Base-by-base conservation (phyloP, 2,797 vertebrate genomes). In the Mastacembelus armatus region DNA sequence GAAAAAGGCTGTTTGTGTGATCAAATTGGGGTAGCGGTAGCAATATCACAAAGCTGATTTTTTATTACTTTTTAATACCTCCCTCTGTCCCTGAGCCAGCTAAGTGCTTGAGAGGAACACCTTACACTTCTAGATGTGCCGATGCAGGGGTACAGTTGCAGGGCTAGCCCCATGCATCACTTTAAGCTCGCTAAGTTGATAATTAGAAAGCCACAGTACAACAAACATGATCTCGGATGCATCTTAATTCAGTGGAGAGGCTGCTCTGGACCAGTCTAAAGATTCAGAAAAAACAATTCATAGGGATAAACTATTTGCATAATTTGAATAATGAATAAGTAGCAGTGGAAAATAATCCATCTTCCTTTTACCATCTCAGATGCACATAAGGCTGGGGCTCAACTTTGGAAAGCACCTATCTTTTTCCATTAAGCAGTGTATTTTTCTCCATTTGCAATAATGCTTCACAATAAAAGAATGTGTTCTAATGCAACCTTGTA, bases 401-500 rank as follows among this genome's bases (percentile, higher is more conserved):
- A 73, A 85, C 82, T 85, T 81, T 80, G 74, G 77, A 91, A 80
- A 74, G 59, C 75, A 67, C 69, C 81, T 91, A 89, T 92, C 88
- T 74, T 75, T 78, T 88, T 76, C 85, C 84, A 92, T 93, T 92
- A 90, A 76, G 88, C 87, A 65, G 84, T 33, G 15, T 43, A 82
- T 93, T 92, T 87, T 89, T 80, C 82, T 59, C 81, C 54, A 56
- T 87, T 85, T 88, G 86, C 88, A 89, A 78, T 68, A 67, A 71
- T 56, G 78, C 63, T 62, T 74, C 80, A 81, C 64, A 76, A 86
- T 75, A 90, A 63, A 84, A 40, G 89, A 62, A 7, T 71, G 65
- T 82, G 76, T 80, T 90, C 85, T 84, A 92, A 90, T 87, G 79
- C 58, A 62, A 38, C 57, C 51, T 72, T 60, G 64, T 77, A 83